Percentiles rank a stretch among this genome's conserved stretches.
These are phyloP conservation scores for Andrena flavipes DNA, from an alignment of 2,888 invertebrate species.

Conservation along the genomic window DNA sequence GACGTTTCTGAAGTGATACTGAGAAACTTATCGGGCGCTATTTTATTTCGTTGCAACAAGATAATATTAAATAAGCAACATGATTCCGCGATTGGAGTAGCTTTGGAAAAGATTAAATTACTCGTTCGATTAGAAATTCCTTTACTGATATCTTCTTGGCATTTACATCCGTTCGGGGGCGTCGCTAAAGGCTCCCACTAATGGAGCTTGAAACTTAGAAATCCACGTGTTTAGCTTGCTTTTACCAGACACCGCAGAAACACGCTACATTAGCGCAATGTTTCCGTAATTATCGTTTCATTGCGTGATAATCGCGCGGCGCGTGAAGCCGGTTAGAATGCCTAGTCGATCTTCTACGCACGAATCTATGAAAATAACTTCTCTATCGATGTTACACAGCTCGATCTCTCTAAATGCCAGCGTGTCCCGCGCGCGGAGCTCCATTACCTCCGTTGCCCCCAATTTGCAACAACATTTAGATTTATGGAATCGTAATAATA, in stretches of 20 bases:
- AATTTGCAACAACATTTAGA: conserved; percentile 26
- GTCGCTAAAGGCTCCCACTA: too few relatives aligned
- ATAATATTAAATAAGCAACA: too few relatives aligned
- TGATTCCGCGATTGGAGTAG: too few relatives aligned
- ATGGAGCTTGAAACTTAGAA: not conserved
- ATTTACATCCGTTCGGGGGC: too few relatives aligned
- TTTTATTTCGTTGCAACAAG: too few relatives aligned
- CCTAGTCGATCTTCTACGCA: conserved; percentile 4
- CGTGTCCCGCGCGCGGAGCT: not conserved
- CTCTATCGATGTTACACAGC: conserved; percentile 7
- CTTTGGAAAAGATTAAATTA: too few relatives aligned
- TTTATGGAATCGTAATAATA: conserved; percentile 26
- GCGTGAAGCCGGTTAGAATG: not conserved
- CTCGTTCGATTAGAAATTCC: too few relatives aligned
- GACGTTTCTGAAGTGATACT: too few relatives aligned
- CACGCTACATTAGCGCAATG: not conserved
- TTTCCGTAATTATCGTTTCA: conserved; percentile 7
- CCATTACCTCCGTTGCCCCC: conserved; percentile 20
- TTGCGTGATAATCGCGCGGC: conserved; percentile 12
- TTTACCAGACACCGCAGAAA: not conserved
- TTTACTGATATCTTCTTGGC: too few relatives aligned
- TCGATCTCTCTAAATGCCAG: conserved; percentile 34
- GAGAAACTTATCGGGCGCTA: too few relatives aligned
- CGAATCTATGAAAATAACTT: conserved; percentile 24
- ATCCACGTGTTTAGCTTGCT: not conserved